Conservation (phyloP, 2,797 vertebrate species). For the Acrocephalus scirpaceus region DNA sequence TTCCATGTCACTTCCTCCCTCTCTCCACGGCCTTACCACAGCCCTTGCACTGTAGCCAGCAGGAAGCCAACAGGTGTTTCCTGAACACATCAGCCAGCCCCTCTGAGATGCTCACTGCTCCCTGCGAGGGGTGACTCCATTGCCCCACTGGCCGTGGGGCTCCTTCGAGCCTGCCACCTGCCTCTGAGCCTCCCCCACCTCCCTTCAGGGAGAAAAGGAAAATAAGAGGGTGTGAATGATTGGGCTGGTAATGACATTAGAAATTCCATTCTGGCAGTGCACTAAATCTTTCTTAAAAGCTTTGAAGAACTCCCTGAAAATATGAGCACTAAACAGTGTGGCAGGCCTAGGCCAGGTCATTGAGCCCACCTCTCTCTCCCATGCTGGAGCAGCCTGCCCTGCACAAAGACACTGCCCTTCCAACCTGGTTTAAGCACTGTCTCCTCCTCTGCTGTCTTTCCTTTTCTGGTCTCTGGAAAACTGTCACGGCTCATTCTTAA, state of each 20-base stretch:
- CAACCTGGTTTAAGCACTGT: neutral
- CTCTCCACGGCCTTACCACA: too few species aligned
- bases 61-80: neutral
- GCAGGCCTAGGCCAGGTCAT: neutral
- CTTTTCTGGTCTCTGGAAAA: neutral
- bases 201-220: neutral
- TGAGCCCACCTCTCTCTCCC: neutral
- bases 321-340: neutral
- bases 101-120: neutral
- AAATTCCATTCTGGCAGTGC: neutral
- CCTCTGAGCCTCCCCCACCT: neutral
- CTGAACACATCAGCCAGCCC: neutral
- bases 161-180: neutral
- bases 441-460: neutral
- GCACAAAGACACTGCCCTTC: neutral
- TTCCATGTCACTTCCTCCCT: neutral
- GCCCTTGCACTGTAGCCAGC: too few species aligned
- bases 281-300: neutral
- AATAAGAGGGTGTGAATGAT: neutral
- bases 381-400: neutral
- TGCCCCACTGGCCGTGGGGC: fast-evolving
- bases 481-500: neutral
- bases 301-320: slow-evolving; percentile 20
- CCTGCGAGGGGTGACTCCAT: fast-evolving
- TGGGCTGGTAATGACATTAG: neutral